Conservation (phyloP, 2,797 vertebrate species). For the Tamandua tetradactyla region DNA sequence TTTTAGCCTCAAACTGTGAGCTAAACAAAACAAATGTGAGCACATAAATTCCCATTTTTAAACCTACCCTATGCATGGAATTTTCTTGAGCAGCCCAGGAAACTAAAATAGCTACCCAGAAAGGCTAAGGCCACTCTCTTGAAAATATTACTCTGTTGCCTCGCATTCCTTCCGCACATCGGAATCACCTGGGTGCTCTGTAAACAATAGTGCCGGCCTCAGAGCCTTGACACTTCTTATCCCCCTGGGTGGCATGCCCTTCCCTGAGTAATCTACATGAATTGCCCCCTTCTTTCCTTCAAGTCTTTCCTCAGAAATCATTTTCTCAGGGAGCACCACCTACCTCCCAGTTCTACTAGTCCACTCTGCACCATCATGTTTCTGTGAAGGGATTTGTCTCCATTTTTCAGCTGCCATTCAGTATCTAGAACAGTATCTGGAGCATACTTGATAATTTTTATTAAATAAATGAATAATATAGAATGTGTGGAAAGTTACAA, state of each 20-base stretch:
- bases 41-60: too few relatives aligned
- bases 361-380: background rate
- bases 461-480: background rate
- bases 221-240: background rate
- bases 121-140: background rate
- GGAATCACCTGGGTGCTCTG: background rate
- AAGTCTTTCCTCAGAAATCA: background rate
- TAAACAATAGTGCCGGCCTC: background rate
- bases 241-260: background rate
- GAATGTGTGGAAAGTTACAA: background rate
- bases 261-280: background rate
- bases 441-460: background rate
- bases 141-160: background rate
- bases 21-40: too few relatives aligned
- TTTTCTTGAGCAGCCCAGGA: too few relatives aligned
- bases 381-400: background rate
- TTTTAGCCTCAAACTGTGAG: too few relatives aligned
- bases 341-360: background rate
- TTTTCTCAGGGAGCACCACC: background rate
- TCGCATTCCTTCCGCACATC: background rate
- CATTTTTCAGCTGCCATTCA: background rate
- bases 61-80: too few relatives aligned
- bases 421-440: background rate
- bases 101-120: too few relatives aligned
- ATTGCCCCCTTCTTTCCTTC: background rate